Evolutionary conservation across 2,113 vertebrate genomes (phyloP).

Genomic region (Podiceps cristatus): DNA sequence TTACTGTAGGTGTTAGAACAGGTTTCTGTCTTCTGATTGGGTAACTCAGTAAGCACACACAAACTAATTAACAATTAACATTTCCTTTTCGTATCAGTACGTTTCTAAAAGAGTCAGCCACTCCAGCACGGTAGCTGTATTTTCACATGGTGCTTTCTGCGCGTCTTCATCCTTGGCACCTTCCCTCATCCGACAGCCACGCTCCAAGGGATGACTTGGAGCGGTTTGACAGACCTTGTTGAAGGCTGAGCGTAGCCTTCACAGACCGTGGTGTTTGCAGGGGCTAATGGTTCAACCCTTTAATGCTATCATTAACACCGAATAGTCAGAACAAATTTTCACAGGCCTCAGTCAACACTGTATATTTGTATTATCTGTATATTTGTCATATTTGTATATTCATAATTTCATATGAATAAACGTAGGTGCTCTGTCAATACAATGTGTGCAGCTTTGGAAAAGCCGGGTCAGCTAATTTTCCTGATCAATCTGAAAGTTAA

Average conservation of each 20-base stretch:
- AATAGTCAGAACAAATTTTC: background rate
- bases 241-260: background rate
- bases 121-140: background rate
- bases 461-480: background rate
- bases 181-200: background rate
- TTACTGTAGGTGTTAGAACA: background rate
- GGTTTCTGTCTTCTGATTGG: background rate
- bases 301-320: background rate
- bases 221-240: background rate
- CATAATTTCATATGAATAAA: background rate
- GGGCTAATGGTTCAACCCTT: background rate
- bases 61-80: background rate
- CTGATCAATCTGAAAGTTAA: accelerated
- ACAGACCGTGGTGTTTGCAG: background rate
- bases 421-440: accelerated
- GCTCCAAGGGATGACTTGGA: background rate
- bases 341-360: background rate
- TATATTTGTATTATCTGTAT: background rate
- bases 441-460: background rate
- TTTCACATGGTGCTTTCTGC: background rate
- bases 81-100: background rate
- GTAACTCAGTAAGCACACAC: accelerated
- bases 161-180: background rate
- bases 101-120: background rate
- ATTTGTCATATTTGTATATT: background rate